Percentiles rank a stretch among this genome's conserved stretches.
Conservation (phyloP, 2,797 vertebrate species). For the Ciconia nigra region DNA sequence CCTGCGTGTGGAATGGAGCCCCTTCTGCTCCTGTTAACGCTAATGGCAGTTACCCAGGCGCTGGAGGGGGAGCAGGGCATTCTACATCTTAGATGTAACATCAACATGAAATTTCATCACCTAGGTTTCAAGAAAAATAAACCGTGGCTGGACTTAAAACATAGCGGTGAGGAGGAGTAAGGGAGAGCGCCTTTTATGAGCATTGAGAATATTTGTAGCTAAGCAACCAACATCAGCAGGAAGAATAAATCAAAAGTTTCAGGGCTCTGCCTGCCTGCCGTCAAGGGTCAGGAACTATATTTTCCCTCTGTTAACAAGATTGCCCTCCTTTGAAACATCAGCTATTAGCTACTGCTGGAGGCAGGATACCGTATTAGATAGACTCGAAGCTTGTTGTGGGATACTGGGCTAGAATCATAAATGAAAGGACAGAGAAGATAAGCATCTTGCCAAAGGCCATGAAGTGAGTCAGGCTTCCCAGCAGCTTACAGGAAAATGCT, state of each 20-base stretch:
- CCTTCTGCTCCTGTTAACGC: background rate
- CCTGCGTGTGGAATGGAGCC: background rate
- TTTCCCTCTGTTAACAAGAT: slow-evolving; percentile 51
- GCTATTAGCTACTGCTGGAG: slow-evolving; percentile 22
- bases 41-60: background rate
- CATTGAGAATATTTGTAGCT: slow-evolving; percentile 48
- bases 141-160: slow-evolving; percentile 38
- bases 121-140: slow-evolving; percentile 57
- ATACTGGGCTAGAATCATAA: background rate
- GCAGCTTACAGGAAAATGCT: background rate
- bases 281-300: slow-evolving; percentile 45
- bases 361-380: background rate
- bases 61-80: background rate
- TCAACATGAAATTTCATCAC: slow-evolving; percentile 23
- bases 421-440: background rate
- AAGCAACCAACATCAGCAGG: slow-evolving; percentile 54
- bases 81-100: background rate
- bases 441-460: background rate
- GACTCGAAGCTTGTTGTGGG: background rate
- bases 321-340: slow-evolving; percentile 21
- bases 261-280: slow-evolving; percentile 44
- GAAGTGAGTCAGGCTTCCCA: background rate
- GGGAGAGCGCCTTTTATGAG: slow-evolving; percentile 18
- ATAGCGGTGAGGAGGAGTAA: background rate
- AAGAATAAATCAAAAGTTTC: slow-evolving; percentile 60